phyloP scores from a whole-genome alignment of 2,888 invertebrate species.

The Pterostichus niger region DNA sequence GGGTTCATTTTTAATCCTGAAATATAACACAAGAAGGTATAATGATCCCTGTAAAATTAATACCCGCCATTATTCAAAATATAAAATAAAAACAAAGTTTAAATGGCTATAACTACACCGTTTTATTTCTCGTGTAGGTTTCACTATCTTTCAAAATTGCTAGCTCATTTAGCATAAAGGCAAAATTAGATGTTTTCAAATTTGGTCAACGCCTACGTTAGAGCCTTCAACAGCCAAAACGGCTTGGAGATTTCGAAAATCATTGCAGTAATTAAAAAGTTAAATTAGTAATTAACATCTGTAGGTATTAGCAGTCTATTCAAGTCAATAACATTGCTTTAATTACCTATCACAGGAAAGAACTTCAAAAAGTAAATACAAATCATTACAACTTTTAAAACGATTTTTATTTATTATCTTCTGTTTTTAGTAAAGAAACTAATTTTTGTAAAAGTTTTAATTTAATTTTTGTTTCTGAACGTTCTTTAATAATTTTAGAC shows the following conservation, averaged over 20 bases:
- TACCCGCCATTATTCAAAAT: slow-evolving; percentile 37
- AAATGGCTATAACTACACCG: slow-evolving; percentile 14
- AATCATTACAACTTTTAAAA: too few species aligned
- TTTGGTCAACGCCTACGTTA: slow-evolving; percentile 34
- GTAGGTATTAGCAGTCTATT: slow-evolving; percentile 17
- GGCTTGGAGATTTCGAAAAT: slow-evolving; percentile 21
- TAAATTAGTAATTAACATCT: slow-evolving; percentile 35
- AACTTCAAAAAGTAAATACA: not conserved
- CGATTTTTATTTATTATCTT: too few species aligned
- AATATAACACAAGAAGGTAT: slow-evolving; percentile 8
- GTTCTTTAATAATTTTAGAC: too few species aligned
- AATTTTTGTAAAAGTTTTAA: too few species aligned
- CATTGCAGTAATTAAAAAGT: slow-evolving; percentile 38
- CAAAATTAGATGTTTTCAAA: slow-evolving; percentile 29
- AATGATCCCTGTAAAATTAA: slow-evolving; percentile 31
- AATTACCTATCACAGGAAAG: not conserved
- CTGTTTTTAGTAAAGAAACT: too few species aligned
- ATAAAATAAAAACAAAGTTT: slow-evolving; percentile 17
- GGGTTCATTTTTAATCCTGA: not conserved
- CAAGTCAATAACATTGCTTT: slow-evolving; percentile 14
- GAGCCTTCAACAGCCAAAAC: slow-evolving; percentile 32
- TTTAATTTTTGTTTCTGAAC: too few species aligned
- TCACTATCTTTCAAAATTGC: slow-evolving; percentile 34
- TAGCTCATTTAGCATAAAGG: slow-evolving; percentile 39
- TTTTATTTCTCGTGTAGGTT: slow-evolving; percentile 24